These are phyloP conservation scores for Oxycera nigricornis DNA, from an alignment of 2,888 invertebrate species.

Conservation along the genomic window DNA sequence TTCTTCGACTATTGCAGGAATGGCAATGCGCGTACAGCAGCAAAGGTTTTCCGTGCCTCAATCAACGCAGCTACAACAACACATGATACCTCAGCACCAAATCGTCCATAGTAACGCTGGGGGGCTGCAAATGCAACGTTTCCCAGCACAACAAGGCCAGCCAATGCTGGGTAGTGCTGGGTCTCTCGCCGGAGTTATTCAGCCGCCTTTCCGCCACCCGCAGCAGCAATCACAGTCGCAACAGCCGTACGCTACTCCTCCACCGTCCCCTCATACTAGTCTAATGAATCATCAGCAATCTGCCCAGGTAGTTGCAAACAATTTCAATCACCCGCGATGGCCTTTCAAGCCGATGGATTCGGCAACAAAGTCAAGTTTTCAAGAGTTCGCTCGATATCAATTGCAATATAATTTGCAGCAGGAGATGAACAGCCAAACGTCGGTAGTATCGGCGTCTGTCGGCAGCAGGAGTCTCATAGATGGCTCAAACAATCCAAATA, in stretches of 20 bases:
- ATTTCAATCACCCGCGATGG: slow-evolving; percentile 58
- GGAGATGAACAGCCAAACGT: slow-evolving; percentile 55
- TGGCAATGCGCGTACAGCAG: slow-evolving; percentile 52
- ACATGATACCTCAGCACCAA: slow-evolving; percentile 43
- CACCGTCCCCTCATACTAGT: slow-evolving; percentile 50
- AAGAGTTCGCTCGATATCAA: slow-evolving; percentile 71
- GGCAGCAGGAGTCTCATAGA: slow-evolving; percentile 48
- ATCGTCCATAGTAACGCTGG: slow-evolving; percentile 50
- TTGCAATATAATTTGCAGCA: slow-evolving; percentile 70
- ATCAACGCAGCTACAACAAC: slow-evolving; percentile 33
- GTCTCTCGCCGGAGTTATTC: background rate
- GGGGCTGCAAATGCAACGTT: slow-evolving; percentile 47
- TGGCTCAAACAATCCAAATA: slow-evolving; percentile 29
- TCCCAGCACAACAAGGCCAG: slow-evolving; percentile 50
- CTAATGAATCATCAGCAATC: slow-evolving; percentile 50
- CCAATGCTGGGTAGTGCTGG: slow-evolving; percentile 38
- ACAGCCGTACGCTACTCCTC: slow-evolving; percentile 42
- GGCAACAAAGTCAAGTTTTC: slow-evolving; percentile 69
- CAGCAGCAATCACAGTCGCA: slow-evolving; percentile 52
- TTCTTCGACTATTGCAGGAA: slow-evolving; percentile 48
- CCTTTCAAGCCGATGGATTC: slow-evolving; percentile 68
- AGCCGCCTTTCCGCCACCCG: slow-evolving; percentile 19
- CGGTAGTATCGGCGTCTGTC: slow-evolving; percentile 49
- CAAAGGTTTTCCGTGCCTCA: slow-evolving; percentile 51
- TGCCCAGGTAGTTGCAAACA: slow-evolving; percentile 43